Conservation (phyloP, 1,140 invertebrate genomes). For the Globodera ellingtonae region DNA sequence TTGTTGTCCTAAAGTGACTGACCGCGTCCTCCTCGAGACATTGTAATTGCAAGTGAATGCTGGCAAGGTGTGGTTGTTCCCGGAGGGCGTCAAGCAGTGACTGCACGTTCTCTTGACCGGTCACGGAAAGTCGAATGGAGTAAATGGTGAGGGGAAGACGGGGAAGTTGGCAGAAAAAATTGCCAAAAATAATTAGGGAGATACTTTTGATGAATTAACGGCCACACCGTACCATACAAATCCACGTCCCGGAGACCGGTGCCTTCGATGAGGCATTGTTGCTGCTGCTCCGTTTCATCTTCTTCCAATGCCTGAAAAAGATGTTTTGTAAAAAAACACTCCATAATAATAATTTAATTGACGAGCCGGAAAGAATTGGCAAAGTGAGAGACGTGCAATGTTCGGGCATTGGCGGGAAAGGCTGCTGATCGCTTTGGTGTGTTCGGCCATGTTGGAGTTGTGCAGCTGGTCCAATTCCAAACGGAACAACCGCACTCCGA, state of each 20-base stretch:
- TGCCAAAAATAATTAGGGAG: slow-evolving; percentile 34
- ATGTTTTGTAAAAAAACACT: neutral
- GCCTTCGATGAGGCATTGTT: slow-evolving; percentile 55
- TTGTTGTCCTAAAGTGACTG: slow-evolving; percentile 10
- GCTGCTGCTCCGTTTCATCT: slow-evolving; percentile 12
- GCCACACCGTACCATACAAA: slow-evolving; percentile 47
- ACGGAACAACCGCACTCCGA: slow-evolving; percentile 54
- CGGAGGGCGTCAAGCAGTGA: slow-evolving; percentile 48
- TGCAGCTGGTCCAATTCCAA: slow-evolving; percentile 60
- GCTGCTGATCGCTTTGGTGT: slow-evolving; percentile 48
- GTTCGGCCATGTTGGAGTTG: slow-evolving; percentile 54
- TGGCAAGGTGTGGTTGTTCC: slow-evolving; percentile 45
- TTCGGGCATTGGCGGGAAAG: slow-evolving; percentile 62
- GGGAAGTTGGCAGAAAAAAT: slow-evolving; percentile 56
- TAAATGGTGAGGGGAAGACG: slow-evolving; percentile 50
- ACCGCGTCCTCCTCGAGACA: slow-evolving; percentile 57
- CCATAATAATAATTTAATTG: no score
- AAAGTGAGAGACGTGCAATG: slow-evolving; percentile 59
- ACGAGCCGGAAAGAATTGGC: slow-evolving; percentile 58
- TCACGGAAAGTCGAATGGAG: slow-evolving; percentile 58
- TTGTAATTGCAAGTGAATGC: slow-evolving; percentile 58
- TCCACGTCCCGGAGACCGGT: slow-evolving; percentile 53
- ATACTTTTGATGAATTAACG: neutral
- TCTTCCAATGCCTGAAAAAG: slow-evolving; percentile 16
- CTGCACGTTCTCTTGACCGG: slow-evolving; percentile 54